Evolutionary conservation across 1,140 invertebrate species (phyloP).

Genomic region (Apis cerana): DNA sequence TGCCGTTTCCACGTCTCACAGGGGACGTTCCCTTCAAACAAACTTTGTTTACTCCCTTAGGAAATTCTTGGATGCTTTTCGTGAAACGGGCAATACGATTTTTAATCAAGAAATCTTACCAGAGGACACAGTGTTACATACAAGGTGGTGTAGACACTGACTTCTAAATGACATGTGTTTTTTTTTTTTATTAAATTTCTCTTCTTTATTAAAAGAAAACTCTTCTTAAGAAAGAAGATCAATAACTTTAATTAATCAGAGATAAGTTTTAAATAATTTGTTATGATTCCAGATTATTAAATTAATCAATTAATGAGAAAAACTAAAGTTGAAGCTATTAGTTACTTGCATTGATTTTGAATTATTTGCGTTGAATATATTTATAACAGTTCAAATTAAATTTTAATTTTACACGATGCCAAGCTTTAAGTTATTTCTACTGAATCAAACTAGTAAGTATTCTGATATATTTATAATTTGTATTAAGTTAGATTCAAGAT

Average conservation of each 20-base stretch:
- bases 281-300: too few relatives aligned
- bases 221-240: background rate
- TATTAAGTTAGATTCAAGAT: background rate
- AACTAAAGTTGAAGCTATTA: too few relatives aligned
- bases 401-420: background rate
- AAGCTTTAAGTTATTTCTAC: background rate
- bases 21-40: background rate
- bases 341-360: background rate
- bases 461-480: background rate
- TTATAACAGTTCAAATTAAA: background rate
- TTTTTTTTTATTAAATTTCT: background rate
- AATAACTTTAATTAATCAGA: background rate
- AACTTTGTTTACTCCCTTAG: background rate
- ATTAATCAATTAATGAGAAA: background rate
- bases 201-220: background rate
- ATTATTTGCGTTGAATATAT: background rate
- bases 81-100: background rate
- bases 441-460: background rate
- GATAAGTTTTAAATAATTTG: background rate
- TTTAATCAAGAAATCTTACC: conserved; percentile 7
- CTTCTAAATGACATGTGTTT: background rate
- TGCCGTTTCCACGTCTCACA: background rate
- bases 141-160: background rate
- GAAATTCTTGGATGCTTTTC: conserved; percentile 19
- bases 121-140: background rate